Conservation (phyloP, 2,113 vertebrate species). For the Dinomys branickii region DNA sequence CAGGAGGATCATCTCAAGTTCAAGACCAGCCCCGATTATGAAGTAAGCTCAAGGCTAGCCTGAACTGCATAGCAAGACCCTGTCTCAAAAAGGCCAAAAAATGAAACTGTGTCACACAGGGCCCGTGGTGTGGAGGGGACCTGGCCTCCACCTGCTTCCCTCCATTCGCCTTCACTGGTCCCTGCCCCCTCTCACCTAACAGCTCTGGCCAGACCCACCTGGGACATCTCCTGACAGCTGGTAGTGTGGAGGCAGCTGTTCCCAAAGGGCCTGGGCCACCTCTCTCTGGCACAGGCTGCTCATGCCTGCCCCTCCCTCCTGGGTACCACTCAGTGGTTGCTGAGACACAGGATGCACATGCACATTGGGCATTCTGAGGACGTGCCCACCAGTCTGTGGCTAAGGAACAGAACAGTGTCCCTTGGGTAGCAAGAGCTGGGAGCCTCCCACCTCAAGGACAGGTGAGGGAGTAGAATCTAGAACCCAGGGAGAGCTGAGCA, state of each 20-base stretch:
- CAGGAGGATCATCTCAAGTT: too few species aligned
- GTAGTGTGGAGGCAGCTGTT: not conserved
- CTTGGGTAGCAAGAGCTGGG: not conserved
- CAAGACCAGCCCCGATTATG: too few species aligned
- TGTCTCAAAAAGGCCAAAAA: too few species aligned
- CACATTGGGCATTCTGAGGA: not conserved
- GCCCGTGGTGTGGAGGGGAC: accelerated
- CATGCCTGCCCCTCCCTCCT: not conserved
- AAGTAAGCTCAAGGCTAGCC: too few species aligned
- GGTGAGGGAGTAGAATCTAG: too few species aligned
- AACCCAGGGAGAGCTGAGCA: too few species aligned
- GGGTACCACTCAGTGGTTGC: too few species aligned
- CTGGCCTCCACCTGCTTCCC: not conserved
- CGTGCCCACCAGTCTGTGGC: accelerated
- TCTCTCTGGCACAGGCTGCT: not conserved
- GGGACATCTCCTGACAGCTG: not conserved
- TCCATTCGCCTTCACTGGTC: not conserved
- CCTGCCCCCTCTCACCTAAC: too few species aligned
- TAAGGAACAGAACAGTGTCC: too few species aligned
- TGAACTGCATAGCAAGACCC: too few species aligned
- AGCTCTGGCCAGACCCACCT: not conserved
- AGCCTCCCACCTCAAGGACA: not conserved
- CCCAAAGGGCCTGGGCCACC: not conserved
- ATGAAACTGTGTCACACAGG: not conserved
- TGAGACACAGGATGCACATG: too few species aligned